These are phyloP conservation scores for Hemitrygon akajei DNA, from an alignment of 2,797 vertebrate genomes.

Conservation along the genomic window DNA sequence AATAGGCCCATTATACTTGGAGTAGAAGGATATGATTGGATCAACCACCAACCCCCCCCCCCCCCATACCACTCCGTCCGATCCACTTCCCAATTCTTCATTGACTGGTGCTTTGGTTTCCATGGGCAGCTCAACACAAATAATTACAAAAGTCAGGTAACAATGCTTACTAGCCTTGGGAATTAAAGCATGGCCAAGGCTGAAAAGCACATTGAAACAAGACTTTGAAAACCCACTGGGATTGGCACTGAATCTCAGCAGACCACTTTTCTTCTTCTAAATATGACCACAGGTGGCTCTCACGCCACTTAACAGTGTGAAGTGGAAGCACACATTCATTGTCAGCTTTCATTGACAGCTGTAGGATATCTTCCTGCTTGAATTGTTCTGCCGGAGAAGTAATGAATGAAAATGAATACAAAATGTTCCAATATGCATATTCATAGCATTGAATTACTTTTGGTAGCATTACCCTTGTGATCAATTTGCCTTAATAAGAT, in stretches of 20 bases:
- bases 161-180: neutral
- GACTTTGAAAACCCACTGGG: neutral
- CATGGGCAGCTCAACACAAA: neutral
- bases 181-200: neutral
- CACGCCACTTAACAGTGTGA: neutral
- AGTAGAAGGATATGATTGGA: neutral
- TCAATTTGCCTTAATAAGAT: neutral
- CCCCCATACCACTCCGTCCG: neutral
- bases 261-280: neutral
- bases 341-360: neutral
- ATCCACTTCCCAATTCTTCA: neutral
- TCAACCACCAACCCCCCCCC: too few relatives aligned
- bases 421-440: slow-evolving; percentile 9
- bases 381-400: neutral
- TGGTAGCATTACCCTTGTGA: slow-evolving; percentile 11
- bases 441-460: neutral
- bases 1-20: neutral
- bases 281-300: neutral
- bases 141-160: neutral
- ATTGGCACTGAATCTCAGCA: neutral
- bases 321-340: neutral
- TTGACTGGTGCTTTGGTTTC: neutral
- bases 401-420: slow-evolving; percentile 20
- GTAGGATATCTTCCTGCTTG: neutral
- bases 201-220: neutral